These are phyloP conservation scores for Leptinotarsa peninsularis DNA, from an alignment of 2,888 invertebrate species.

Conservation along the genomic window DNA sequence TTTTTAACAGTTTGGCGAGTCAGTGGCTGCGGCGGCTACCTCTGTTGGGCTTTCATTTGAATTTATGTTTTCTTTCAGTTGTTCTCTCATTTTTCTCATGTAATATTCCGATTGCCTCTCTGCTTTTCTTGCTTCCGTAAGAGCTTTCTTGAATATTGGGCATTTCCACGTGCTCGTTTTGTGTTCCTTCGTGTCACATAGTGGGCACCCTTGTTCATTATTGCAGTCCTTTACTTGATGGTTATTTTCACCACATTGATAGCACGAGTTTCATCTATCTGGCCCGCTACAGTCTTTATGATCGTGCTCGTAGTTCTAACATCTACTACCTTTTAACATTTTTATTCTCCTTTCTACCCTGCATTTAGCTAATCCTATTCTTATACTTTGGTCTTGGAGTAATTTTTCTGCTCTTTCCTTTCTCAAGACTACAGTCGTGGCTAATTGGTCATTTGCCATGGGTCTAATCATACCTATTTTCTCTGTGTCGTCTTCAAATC, in stretches of 20 bases:
- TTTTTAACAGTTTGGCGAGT: background rate
- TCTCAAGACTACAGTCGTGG: background rate
- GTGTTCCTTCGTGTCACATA: constrained; percentile 2
- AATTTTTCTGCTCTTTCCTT: background rate
- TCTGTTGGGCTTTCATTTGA: background rate
- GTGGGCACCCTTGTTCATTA: background rate
- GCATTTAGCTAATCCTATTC: background rate
- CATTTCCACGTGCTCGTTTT: constrained; percentile 7
- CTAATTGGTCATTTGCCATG: background rate
- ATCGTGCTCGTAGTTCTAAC: constrained; percentile 6
- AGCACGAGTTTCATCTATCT: constrained; percentile 12
- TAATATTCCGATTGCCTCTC: background rate
- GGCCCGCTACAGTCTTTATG: background rate
- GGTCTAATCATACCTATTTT: background rate
- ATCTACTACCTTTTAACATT: background rate
- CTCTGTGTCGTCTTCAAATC: background rate
- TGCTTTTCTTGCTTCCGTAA: background rate
- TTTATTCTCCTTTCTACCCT: background rate
- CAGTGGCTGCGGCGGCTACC: background rate
- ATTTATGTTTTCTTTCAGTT: background rate
- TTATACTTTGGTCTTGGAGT: background rate
- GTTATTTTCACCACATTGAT: constrained; percentile 4
- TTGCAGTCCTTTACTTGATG: constrained; percentile 14
- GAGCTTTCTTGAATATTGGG: constrained; percentile 10
- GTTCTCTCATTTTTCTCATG: background rate